Conservation (phyloP, 2,113 vertebrate species). For the Psilopogon haemacephalus region DNA sequence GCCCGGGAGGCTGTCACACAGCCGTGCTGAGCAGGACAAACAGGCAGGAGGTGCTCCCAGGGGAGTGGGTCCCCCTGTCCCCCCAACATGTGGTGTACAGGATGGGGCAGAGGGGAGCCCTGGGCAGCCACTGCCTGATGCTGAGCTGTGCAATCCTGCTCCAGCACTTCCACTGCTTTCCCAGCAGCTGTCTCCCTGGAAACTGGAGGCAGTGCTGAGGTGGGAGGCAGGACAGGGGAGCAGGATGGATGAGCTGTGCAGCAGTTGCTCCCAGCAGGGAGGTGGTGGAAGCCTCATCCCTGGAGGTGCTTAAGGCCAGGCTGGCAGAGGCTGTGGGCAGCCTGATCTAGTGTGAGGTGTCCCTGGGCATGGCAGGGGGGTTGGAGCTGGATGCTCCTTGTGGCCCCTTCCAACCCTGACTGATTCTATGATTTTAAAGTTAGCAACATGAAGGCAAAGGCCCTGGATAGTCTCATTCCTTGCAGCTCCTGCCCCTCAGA, state of each 20-base stretch:
- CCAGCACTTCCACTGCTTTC: neutral
- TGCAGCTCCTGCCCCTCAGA: neutral
- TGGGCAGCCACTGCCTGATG: neutral
- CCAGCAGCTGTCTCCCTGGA: conserved; percentile 26
- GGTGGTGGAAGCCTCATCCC: too few species aligned
- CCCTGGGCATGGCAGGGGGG: too few species aligned
- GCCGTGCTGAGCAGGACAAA: neutral
- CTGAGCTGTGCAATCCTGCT: neutral
- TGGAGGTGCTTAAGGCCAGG: too few species aligned
- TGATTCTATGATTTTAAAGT: neutral
- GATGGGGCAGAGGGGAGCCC: neutral
- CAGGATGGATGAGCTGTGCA: neutral
- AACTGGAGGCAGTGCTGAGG: neutral
- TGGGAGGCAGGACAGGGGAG: neutral
- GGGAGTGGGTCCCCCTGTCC: neutral
- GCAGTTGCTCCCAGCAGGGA: neutral
- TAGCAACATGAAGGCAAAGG: neutral
- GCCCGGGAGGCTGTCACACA: neutral
- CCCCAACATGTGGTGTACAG: neutral
- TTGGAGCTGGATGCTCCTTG: too few species aligned
- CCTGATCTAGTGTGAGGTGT: too few species aligned
- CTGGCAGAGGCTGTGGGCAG: too few species aligned
- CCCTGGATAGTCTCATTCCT: neutral
- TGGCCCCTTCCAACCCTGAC: too few species aligned
- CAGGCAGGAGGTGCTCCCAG: neutral